These are phyloP conservation scores for Papilio protenor DNA, from an alignment of 2,888 invertebrate genomes.

Conservation along the genomic window DNA sequence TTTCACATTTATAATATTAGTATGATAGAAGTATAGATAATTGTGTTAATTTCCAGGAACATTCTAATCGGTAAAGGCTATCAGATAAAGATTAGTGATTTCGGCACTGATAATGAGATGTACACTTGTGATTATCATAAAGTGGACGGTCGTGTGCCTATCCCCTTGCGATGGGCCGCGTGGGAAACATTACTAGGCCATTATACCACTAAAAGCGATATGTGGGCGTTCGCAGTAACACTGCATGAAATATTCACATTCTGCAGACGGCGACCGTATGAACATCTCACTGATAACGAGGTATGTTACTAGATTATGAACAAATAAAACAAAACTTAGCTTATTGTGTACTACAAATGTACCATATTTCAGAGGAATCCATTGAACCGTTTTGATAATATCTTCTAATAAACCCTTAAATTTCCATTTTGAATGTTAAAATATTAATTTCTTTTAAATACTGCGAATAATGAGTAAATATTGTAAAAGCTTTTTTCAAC, in stretches of 20 bases:
- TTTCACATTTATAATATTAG: no score
- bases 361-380: no score
- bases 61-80: slow-evolving; percentile 93
- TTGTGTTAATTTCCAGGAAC: slow-evolving; percentile 83
- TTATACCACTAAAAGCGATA: slow-evolving; percentile 95
- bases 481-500: no score
- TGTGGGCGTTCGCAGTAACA: slow-evolving; percentile 95
- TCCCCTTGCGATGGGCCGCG: slow-evolving; percentile 96
- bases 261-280: slow-evolving; percentile 91
- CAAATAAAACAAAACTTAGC: no score
- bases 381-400: no score
- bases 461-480: no score
- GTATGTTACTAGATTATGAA: no score
- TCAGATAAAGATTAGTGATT: slow-evolving; percentile 93
- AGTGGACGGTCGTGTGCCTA: slow-evolving; percentile 89
- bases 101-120: slow-evolving; percentile 92
- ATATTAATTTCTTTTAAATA: no score
- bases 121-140: slow-evolving; percentile 93
- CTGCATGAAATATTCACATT: slow-evolving; percentile 93
- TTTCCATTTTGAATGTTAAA: no score
- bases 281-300: slow-evolving; percentile 89
- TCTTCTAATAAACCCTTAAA: no score
- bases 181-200: slow-evolving; percentile 94
- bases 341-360: no score
- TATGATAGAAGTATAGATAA: no score